phyloP scores from a whole-genome alignment of 2,888 invertebrate species.

The Philereme transversata region DNA sequence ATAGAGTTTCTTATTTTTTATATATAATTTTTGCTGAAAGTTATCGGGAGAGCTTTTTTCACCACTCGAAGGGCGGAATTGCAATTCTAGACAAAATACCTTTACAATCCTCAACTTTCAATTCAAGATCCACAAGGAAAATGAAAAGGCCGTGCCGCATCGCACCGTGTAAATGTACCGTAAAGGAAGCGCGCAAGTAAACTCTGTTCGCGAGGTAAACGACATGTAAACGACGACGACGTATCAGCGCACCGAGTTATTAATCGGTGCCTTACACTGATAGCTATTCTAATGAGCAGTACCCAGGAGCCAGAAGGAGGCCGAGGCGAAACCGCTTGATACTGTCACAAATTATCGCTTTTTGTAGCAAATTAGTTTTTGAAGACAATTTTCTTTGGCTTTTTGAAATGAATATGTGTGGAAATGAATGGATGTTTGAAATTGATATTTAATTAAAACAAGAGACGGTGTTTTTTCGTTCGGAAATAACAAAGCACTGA shows the following conservation, averaged over 20 bases:
- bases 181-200: constrained; percentile 55
- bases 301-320: constrained; percentile 72
- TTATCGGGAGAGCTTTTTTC: too few species aligned
- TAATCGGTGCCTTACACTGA: constrained; percentile 79
- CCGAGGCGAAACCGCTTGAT: constrained; percentile 71
- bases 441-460: constrained; percentile 3
- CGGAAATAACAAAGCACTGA: too few species aligned
- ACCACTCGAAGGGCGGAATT: too few species aligned
- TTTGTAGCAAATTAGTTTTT: constrained; percentile 36
- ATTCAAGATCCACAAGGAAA: too few species aligned
- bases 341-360: constrained; percentile 46
- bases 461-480: constrained; percentile 8
- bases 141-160: background rate
- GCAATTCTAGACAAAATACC: too few species aligned
- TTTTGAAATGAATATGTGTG: background rate
- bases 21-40: too few species aligned
- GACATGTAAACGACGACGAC: constrained; percentile 76
- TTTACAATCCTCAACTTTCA: too few species aligned
- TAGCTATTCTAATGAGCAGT: constrained; percentile 82
- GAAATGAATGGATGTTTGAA: background rate
- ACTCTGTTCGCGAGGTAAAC: constrained; percentile 71
- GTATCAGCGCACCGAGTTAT: constrained; percentile 72
- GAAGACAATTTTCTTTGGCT: constrained; percentile 36
- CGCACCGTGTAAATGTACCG: constrained; percentile 8
- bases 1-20: too few species aligned